Conservation (phyloP, 2,888 invertebrate genomes). For the Rhagium mordax region DNA sequence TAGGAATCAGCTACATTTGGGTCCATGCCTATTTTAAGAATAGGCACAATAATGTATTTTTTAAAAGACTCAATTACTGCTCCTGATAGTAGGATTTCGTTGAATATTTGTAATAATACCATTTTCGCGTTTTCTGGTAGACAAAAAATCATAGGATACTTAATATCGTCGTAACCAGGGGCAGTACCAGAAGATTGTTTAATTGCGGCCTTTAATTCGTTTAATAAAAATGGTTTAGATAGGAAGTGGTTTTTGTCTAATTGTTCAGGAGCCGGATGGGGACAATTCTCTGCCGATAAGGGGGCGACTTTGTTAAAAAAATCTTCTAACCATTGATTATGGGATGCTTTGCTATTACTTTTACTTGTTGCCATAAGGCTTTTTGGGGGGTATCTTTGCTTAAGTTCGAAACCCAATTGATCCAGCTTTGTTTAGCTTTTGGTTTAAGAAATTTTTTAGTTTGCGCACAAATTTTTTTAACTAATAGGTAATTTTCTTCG, state of each 20-base stretch:
- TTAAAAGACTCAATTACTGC: neutral
- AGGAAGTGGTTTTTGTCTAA: neutral
- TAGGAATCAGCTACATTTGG: neutral
- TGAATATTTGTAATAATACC: too few species aligned
- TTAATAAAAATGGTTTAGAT: too few species aligned
- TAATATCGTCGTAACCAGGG: too few species aligned
- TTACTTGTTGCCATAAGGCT: neutral
- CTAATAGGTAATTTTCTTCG: too few species aligned
- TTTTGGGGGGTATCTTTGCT: neutral
- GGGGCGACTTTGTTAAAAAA: neutral
- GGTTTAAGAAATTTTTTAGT: neutral
- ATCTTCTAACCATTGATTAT: too few species aligned
- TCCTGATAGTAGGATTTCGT: too few species aligned
- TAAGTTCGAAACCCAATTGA: neutral
- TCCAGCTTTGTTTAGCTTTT: neutral
- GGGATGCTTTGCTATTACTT: too few species aligned
- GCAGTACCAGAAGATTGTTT: too few species aligned
- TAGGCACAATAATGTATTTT: neutral
- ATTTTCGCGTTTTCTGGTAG: too few species aligned
- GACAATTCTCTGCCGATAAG: neutral
- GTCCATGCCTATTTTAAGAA: neutral
- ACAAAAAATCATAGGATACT: too few species aligned
- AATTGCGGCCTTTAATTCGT: too few species aligned
- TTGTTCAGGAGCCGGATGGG: neutral
- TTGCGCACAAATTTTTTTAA: too few species aligned